Conservation (phyloP, 2,888 invertebrate species). For the Oscheius onirici region DNA sequence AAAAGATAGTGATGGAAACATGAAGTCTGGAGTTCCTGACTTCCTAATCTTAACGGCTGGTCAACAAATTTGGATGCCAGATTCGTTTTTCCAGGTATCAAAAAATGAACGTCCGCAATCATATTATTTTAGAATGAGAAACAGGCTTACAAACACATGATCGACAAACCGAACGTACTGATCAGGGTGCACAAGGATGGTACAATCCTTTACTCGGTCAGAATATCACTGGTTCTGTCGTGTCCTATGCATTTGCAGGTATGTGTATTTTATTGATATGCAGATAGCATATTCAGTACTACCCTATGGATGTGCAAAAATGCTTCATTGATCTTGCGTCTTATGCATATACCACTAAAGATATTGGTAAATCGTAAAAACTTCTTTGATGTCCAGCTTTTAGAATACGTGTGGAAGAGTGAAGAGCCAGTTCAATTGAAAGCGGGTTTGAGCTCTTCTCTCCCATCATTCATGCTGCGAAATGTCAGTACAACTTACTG, state of each 20-base stretch:
- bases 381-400: neutral
- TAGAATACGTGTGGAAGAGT: slow-evolving; percentile 88
- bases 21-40: slow-evolving; percentile 54
- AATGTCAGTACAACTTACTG: slow-evolving; percentile 94
- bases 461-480: slow-evolving; percentile 87
- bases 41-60: slow-evolving; percentile 69
- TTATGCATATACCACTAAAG: slow-evolving; percentile 96
- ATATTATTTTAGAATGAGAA: slow-evolving; percentile 84
- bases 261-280: neutral
- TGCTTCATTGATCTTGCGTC: slow-evolving; percentile 94
- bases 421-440: slow-evolving; percentile 91
- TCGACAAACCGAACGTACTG: slow-evolving; percentile 81
- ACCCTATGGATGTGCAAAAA: slow-evolving; percentile 90
- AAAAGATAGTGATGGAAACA: slow-evolving; percentile 76
- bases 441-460: slow-evolving; percentile 74
- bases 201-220: slow-evolving; percentile 71
- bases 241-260: slow-evolving; percentile 97
- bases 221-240: slow-evolving; percentile 91
- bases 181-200: slow-evolving; percentile 85
- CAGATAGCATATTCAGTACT: slow-evolving; percentile 46
- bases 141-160: slow-evolving; percentile 82
- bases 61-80: slow-evolving; percentile 95
- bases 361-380: slow-evolving; percentile 78
- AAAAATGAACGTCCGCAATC: too few relatives aligned
- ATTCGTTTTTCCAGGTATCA: slow-evolving; percentile 81